Base-by-base conservation (phyloP, 30 jellyfish, hydroid and myxozoan species). In the Chrysaora quinquecirrha region DNA sequence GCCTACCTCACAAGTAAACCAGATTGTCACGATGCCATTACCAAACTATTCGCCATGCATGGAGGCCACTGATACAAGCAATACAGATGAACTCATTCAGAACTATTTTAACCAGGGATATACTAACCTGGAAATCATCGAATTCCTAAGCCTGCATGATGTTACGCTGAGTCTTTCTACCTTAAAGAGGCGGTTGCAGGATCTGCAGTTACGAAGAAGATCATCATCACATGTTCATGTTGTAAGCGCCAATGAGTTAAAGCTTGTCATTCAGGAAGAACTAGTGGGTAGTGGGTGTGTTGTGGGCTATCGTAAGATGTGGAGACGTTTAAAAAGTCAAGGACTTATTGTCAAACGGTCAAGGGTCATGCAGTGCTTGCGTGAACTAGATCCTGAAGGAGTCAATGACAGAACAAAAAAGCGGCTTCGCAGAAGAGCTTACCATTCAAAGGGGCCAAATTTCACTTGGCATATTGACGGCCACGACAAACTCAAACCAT, bases 401-500 rank as follows among this genome's bases (percentile, higher is more conserved):
- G 94, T 71, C 32, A 30, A 64, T 9, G 31, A 30, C 14, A 50
- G 94, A 30, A 64, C 34, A 58, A 52, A 86, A 30, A 29, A 75
- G 61, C 34, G 71, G 49, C 63, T 83, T 1, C 73, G 75, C 50
- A 52, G 94, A 61, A 52, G 94, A 71, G 47, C 61, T 30, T 83
- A 83, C 78, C 56, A 49, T 18, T 25, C 88, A n/a, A 75, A 25
- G 27, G 89, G 95, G 29, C 95, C 95, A 52, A 84, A 70, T 62
- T 84, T 50, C 56, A 56, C 76, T 25, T 84, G 95, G 95, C 89
- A 84, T 64, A 60, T 71, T 22, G 88, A 84, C 68, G 95, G 88
- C 81, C 76, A 70, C 47, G 89, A 84, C 82, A 84, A 84, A 56
- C 46, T 82, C 34, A 71, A 68, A 49, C 82, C 95, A 29, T 84